These are phyloP conservation scores for Polietes domitor DNA, from an alignment of 2,888 invertebrate genomes.

Conservation along the genomic window DNA sequence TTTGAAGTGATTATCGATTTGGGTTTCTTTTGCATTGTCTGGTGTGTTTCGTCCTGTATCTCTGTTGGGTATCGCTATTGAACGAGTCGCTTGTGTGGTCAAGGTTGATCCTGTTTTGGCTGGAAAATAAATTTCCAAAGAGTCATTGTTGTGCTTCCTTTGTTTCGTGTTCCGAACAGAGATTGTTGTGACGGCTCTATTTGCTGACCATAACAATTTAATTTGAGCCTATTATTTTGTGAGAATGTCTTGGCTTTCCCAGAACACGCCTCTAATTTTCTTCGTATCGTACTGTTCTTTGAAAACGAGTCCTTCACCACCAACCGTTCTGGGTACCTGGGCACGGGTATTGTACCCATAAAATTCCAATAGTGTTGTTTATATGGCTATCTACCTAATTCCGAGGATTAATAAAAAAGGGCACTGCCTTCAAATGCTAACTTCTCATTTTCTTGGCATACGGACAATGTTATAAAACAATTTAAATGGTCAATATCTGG, in stretches of 20 bases:
- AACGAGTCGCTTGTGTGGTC: slow-evolving; percentile 46
- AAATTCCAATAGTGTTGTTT: slow-evolving; percentile 19
- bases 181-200: slow-evolving; percentile 57
- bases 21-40: background rate
- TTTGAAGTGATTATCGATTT: slow-evolving; percentile 54
- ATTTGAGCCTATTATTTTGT: slow-evolving; percentile 39
- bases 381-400: background rate
- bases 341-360: background rate
- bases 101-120: slow-evolving; percentile 26
- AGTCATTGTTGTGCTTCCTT: slow-evolving; percentile 45
- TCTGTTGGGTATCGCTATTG: background rate
- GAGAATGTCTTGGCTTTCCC: slow-evolving; percentile 37
- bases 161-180: background rate
- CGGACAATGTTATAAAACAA: background rate
- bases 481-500: slow-evolving; percentile 14
- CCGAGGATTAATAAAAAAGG: slow-evolving; percentile 14
- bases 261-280: slow-evolving; percentile 46
- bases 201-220: slow-evolving; percentile 54
- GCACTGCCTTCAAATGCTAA: slow-evolving; percentile 1
- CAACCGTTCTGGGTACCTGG: background rate
- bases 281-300: background rate
- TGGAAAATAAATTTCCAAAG: slow-evolving; percentile 45
- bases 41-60: background rate
- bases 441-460: background rate
- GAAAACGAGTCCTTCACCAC: background rate